A percentile compares a stretch with the other conserved stretches of the same genome.
These are phyloP conservation scores for Lasaia peninsularis DNA, from an alignment of 1,140 invertebrate genomes.

Conservation along the genomic window DNA sequence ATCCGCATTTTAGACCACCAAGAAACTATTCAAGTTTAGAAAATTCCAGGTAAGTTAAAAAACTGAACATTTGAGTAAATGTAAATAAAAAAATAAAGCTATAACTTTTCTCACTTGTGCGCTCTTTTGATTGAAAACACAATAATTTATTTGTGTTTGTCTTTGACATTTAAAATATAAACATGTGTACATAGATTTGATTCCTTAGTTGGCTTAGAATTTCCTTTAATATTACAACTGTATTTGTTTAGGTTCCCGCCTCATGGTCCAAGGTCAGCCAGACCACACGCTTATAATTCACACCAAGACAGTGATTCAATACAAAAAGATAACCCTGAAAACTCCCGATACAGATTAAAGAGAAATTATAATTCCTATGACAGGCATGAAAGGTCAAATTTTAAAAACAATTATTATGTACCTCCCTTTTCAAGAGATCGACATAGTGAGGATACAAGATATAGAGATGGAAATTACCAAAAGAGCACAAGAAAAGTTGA, in stretches of 20 bases:
- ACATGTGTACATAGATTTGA: not conserved
- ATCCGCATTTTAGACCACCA: conserved; percentile 46
- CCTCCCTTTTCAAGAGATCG: conserved; percentile 4
- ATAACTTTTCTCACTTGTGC: not conserved
- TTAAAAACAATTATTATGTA: conserved; percentile 27
- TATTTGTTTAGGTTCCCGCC: conserved; percentile 50
- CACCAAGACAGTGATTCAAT: conserved; percentile 23
- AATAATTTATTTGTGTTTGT: not conserved
- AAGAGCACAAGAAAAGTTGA: conserved; percentile 24
- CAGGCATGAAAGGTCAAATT: conserved; percentile 23
- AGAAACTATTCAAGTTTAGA: conserved; percentile 41
- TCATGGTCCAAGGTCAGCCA: conserved; percentile 33
- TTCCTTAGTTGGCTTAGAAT: not conserved
- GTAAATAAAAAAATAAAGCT: too few relatives aligned
- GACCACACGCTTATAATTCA: conserved; percentile 31
- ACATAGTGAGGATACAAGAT: not conserved
- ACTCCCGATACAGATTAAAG: conserved; percentile 36
- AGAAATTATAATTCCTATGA: conserved; percentile 30
- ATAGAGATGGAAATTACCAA: conserved; percentile 8
- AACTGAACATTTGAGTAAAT: not conserved
- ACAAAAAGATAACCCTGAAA: conserved; percentile 31
- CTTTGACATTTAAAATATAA: not conserved
- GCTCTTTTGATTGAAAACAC: not conserved
- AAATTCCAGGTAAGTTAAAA: conserved; percentile 37
- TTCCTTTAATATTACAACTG: not conserved